phyloP scores from a whole-genome alignment of 2,797 vertebrate species.

The Channallabes apus region DNA sequence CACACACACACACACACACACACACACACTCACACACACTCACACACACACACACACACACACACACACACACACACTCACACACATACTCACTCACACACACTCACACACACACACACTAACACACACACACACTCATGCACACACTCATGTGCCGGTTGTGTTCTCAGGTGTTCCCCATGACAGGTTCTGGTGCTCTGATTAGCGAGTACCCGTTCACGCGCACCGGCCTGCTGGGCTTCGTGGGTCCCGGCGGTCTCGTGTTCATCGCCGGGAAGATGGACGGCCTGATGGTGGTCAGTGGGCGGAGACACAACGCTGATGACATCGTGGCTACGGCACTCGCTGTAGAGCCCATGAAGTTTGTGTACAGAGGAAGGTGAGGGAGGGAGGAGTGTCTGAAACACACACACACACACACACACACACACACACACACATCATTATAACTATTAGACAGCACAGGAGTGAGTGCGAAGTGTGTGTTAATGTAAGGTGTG shows the following conservation, averaged over 20 bases:
- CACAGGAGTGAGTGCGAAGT: not conserved
- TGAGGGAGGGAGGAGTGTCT: slow-evolving; percentile 49
- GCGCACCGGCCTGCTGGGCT: slow-evolving; percentile 91
- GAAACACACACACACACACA: slow-evolving; percentile 23
- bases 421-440: slow-evolving; percentile 3
- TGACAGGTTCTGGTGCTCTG: slow-evolving; percentile 86
- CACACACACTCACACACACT: no score
- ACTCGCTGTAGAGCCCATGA: slow-evolving; percentile 97
- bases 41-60: no score
- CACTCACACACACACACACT: no score
- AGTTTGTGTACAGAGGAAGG: slow-evolving; percentile 98
- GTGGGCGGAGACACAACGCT: slow-evolving; percentile 93
- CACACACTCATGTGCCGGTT: not conserved
- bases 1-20: no score
- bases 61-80: no score
- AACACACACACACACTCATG: no score
- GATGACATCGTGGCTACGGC: slow-evolving; percentile 98
- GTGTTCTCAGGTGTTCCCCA: slow-evolving; percentile 87
- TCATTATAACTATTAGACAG: not conserved
- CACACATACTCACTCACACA: no score
- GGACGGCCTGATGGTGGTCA: slow-evolving; percentile 98
- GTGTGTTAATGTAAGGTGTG: not conserved
- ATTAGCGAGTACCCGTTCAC: slow-evolving; percentile 96
- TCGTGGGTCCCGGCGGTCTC: slow-evolving; percentile 94
- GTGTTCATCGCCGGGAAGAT: slow-evolving; percentile 98